A percentile compares a stretch with the other conserved stretches of the same genome.
Evolutionary conservation across 2,888 invertebrate genomes (phyloP).

Genomic region (Myopa tessellatipennis): DNA sequence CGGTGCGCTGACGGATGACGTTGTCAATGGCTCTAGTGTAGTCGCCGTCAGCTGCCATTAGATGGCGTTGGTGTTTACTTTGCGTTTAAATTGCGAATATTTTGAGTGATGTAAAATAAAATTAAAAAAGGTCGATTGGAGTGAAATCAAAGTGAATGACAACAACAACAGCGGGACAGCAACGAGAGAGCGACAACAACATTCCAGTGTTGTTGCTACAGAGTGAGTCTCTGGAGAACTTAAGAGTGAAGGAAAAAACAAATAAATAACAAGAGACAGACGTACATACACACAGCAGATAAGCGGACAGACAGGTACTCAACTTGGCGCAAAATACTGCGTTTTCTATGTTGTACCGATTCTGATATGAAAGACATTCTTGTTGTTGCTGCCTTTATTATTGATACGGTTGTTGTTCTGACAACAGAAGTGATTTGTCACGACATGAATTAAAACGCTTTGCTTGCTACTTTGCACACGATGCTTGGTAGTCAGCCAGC

Average conservation of each 20-base stretch:
- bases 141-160: neutral
- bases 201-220: neutral
- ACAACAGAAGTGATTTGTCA: conserved; percentile 35
- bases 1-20: neutral
- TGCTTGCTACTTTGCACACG: neutral
- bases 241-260: neutral
- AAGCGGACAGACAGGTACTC: neutral
- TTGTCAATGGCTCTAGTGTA: neutral
- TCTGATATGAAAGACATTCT: neutral
- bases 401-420: conserved; percentile 9
- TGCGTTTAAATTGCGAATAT: neutral
- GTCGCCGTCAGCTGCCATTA: neutral
- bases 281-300: neutral
- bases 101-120: neutral
- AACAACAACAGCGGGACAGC: neutral
- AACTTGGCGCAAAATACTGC: neutral
- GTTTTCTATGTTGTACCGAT: neutral
- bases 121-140: neutral
- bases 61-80: neutral
- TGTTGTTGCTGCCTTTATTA: neutral
- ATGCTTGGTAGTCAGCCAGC: no score
- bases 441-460: conserved; percentile 21
- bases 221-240: neutral
- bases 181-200: neutral
- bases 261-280: neutral